These are phyloP conservation scores for Hyperopisus bebe DNA, from an alignment of 2,113 vertebrate genomes.

Conservation along the genomic window DNA sequence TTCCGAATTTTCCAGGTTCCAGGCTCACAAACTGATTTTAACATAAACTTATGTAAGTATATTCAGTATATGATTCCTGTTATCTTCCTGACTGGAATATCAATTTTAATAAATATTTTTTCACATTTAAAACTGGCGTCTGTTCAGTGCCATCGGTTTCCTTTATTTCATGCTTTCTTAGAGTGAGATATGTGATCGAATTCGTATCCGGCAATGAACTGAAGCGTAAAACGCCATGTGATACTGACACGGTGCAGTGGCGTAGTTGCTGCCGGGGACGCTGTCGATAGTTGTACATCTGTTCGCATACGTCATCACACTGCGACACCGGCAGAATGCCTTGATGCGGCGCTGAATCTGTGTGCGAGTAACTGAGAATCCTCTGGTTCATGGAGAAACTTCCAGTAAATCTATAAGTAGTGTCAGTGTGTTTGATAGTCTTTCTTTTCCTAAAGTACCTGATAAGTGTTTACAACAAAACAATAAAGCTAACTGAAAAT, in stretches of 20 bases:
- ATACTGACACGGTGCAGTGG: background rate
- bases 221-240: background rate
- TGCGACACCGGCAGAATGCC: background rate
- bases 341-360: background rate
- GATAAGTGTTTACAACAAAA: background rate
- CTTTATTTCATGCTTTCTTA: background rate
- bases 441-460: background rate
- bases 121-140: background rate
- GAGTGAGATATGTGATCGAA: background rate
- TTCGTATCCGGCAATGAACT: background rate
- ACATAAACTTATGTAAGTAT: background rate
- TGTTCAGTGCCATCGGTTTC: background rate
- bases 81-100: background rate
- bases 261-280: background rate
- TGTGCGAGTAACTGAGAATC: background rate
- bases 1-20: background rate
- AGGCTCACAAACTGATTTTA: background rate
- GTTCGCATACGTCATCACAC: background rate
- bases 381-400: background rate
- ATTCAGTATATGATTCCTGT: background rate
- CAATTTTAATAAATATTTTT: constrained; percentile 15
- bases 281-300: background rate
- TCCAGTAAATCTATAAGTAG: background rate
- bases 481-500: background rate
- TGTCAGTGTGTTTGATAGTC: background rate